Evolutionary conservation across 2,888 invertebrate genomes (phyloP).

Genomic region (Cosmia trapezina): DNA sequence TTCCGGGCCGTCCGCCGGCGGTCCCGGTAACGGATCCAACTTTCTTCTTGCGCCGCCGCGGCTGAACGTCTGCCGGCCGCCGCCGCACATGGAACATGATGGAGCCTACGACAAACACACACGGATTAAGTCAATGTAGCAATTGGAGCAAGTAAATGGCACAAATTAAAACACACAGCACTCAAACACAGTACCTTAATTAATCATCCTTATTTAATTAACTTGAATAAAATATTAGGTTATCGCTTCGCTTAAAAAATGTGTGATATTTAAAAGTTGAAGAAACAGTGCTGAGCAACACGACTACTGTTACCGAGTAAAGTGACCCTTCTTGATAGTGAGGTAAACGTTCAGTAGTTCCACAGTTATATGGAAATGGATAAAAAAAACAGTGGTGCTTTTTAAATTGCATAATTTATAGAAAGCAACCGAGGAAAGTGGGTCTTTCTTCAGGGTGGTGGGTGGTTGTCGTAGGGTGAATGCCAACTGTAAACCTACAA

Average conservation of each 20-base stretch:
- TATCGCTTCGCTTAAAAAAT: neutral
- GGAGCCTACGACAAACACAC: constrained; percentile 92
- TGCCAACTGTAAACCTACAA: constrained; percentile 10
- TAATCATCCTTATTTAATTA: neutral
- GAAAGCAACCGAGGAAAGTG: constrained; percentile 19
- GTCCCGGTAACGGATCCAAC: constrained; percentile 86
- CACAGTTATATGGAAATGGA: constrained; percentile 12
- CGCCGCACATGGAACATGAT: constrained; percentile 99
- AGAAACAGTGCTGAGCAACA: neutral
- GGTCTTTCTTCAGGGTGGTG: constrained; percentile 35
- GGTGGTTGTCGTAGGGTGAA: constrained; percentile 18
- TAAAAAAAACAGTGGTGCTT: constrained; percentile 36
- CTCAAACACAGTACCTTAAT: neutral
- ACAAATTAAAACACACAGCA: neutral
- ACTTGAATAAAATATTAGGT: neutral
- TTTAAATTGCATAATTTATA: constrained; percentile 49
- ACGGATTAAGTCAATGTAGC: constrained; percentile 5
- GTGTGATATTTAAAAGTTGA: neutral
- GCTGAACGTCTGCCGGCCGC: constrained; percentile 97
- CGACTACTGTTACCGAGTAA: constrained; percentile 15
- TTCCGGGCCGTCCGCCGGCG: constrained; percentile 89
- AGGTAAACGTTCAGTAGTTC: constrained; percentile 23
- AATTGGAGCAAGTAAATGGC: neutral
- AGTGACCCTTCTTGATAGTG: constrained; percentile 21
- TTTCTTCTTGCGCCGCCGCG: constrained; percentile 97